Base-by-base conservation (phyloP, 2,797 vertebrate species). In the Eremophila alpestris region DNA sequence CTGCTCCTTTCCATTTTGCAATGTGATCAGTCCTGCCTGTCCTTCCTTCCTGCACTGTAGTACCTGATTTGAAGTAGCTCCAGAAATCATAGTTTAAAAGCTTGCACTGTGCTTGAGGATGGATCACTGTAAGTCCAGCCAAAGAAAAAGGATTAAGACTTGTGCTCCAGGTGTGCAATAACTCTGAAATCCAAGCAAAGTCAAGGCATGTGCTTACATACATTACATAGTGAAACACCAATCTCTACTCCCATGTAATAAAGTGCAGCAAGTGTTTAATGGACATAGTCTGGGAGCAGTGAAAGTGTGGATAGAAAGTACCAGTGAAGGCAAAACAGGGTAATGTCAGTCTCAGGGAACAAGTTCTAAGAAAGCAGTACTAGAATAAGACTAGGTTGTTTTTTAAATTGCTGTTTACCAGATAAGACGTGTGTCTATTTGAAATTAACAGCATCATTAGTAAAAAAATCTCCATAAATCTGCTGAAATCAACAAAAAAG, bases 221-320 rank as follows among this genome's bases (percentile, higher is more conserved):
- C 0, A 1, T 40, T 69, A 19, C 1, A 1, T 7, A 81, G 36
- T 1, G 16, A 84, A 84, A 48, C 18, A 51, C 6, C 19, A 43
- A 10, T 46, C 45, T 82, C 79, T 21, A 40, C 7, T 4, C 0
- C 27, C 58, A 16, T 6, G 13, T 62, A 78, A 48, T 11, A 49
- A 83, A 48, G 19, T 8, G 11, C 51, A 92, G 23, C 43, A 65
- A 74, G 24, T 15, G 14, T 21, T 84, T 80, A 45, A 52, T 10
- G 26, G 60, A 27, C 40, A 23, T 38, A 36, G 60, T 8, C 36
- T 78, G 54, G 13, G 18, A 64, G 49, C 3, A 2, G 21, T 62
- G n/a, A 71, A 46, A 85, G 71, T 7, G 3, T 17, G 38, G 8
- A 15, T 26, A 48, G 17, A 64, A 91, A 64, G 22, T 49, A 58